Conservation (phyloP, 2,888 invertebrate genomes). For the Chymomyza amoena region DNA sequence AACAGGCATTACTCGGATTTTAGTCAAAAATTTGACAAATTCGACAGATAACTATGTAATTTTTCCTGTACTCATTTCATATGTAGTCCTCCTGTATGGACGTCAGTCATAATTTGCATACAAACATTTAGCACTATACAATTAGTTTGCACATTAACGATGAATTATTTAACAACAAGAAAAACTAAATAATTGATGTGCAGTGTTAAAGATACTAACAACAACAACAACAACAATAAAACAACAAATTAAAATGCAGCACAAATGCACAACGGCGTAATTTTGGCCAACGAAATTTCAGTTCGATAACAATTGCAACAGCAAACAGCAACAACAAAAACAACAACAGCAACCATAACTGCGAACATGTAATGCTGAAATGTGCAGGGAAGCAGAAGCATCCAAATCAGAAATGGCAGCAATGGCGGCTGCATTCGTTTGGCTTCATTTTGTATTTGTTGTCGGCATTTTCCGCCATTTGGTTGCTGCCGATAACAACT, state of each 20-base stretch:
- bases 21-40: no score
- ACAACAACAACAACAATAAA: constrained; percentile 2
- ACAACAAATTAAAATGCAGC: constrained; percentile 11
- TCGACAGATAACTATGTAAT: neutral
- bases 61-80: no score
- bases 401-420: constrained; percentile 29
- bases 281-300: constrained; percentile 32
- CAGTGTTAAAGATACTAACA: constrained; percentile 17
- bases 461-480: constrained; percentile 57
- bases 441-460: constrained; percentile 29
- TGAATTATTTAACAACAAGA: constrained; percentile 53
- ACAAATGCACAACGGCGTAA: constrained; percentile 27
- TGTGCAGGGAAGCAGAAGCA: constrained; percentile 20
- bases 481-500: constrained; percentile 62
- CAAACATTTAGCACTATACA: constrained; percentile 29
- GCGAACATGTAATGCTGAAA: neutral
- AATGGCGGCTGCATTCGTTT: constrained; percentile 25
- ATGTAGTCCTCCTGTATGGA: constrained; percentile 2
- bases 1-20: no score
- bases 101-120: constrained; percentile 29
- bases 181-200: constrained; percentile 23
- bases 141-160: constrained; percentile 53
- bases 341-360: constrained; percentile 28
- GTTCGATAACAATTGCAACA: constrained; percentile 39
- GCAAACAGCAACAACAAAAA: constrained; percentile 4